These are phyloP conservation scores for Ormyrus rosae DNA, from an alignment of 2,888 invertebrate genomes.

Conservation along the genomic window DNA sequence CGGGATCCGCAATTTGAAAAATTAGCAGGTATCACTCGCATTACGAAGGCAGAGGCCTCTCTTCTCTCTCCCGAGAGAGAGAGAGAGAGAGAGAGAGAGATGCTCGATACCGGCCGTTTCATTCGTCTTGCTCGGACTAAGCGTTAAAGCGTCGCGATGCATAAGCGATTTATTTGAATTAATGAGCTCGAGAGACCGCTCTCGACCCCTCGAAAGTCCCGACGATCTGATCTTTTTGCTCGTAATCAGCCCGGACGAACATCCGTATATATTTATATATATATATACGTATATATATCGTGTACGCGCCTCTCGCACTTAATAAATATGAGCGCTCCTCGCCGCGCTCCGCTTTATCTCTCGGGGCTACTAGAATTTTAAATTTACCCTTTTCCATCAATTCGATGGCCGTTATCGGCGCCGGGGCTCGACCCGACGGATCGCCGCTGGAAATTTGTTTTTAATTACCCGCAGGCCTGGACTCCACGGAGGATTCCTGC, in stretches of 20 bases:
- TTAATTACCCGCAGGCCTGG: constrained; percentile 35
- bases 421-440: background rate
- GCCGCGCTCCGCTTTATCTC: constrained; percentile 31
- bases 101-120: constrained; percentile 61
- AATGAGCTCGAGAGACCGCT: constrained; percentile 62
- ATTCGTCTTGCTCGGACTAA: constrained; percentile 64
- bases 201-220: constrained; percentile 39
- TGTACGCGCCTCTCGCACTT: background rate
- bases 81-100: constrained; percentile 51
- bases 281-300: no score
- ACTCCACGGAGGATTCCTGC: background rate
- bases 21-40: constrained; percentile 56
- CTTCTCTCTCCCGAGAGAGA: background rate
- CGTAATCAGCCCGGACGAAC: constrained; percentile 41
- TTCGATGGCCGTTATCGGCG: constrained; percentile 43
- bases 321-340: no score
- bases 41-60: constrained; percentile 26
- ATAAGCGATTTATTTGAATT: constrained; percentile 70
- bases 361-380: constrained; percentile 54
- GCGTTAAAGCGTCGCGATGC: constrained; percentile 65
- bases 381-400: constrained; percentile 53
- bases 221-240: constrained; percentile 51
- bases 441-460: constrained; percentile 43
- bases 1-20: constrained; percentile 49
- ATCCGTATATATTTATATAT: constrained; percentile 16